Conservation (phyloP, 2,797 vertebrate species). For the Schizothorax lantsangensis region DNA sequence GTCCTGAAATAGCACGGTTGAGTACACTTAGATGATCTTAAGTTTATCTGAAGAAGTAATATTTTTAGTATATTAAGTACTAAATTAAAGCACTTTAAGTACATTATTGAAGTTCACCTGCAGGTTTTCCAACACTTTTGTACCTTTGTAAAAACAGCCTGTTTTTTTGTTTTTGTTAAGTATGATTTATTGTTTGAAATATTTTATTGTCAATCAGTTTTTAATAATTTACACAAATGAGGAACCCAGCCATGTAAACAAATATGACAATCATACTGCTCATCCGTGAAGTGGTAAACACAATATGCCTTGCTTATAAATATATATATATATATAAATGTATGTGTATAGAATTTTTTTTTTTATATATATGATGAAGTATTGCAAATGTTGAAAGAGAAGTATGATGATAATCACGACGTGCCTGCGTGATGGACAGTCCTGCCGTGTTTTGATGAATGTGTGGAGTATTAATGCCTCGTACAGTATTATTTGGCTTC, state of each 20-base stretch:
- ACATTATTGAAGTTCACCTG: too few species aligned
- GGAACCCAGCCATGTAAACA: constrained; percentile 72
- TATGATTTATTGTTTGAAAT: constrained; percentile 52
- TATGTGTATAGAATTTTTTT: constrained; percentile 67
- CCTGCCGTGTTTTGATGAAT: constrained; percentile 78
- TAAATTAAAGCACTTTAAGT: too few species aligned
- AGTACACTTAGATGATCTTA: too few species aligned
- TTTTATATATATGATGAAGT: constrained; percentile 74
- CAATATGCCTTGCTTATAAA: constrained; percentile 70
- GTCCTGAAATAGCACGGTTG: too few species aligned
- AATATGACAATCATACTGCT: constrained; percentile 76
- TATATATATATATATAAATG: constrained; percentile 47
- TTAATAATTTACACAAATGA: constrained; percentile 31
- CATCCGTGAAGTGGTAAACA: constrained; percentile 66
- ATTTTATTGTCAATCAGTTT: constrained; percentile 57
- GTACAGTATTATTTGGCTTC: constrained; percentile 86
- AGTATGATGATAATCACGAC: constrained; percentile 60
- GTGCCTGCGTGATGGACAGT: constrained; percentile 84
- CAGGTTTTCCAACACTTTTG: background rate
- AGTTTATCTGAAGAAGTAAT: too few species aligned
- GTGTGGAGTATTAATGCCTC: constrained; percentile 71
- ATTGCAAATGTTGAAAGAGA: constrained; percentile 76
- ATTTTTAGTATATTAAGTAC: too few species aligned
- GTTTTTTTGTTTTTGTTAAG: background rate
- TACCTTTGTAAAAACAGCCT: constrained; percentile 31